Evolutionary conservation across 2,888 invertebrate genomes (phyloP).

Genomic region (Tipula confusa): DNA sequence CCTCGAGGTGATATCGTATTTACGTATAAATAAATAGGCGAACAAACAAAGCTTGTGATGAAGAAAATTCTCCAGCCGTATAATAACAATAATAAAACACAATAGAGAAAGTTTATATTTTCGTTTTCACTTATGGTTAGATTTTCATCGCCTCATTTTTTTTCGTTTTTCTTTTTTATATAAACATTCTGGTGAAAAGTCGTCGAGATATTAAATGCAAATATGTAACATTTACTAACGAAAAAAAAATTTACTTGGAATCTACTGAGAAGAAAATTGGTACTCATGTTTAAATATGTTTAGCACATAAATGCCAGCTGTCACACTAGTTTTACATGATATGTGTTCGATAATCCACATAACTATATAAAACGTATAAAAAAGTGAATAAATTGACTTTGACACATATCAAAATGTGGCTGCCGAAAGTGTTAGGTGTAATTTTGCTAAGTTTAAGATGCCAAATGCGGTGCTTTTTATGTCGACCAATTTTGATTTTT

Average conservation of each 20-base stretch:
- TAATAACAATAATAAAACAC: neutral
- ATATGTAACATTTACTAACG: neutral
- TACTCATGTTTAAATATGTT: neutral
- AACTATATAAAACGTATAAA: too few relatives aligned
- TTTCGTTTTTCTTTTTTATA: neutral
- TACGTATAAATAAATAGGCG: neutral
- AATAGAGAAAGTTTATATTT: neutral
- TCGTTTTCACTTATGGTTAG: neutral
- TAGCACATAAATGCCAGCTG: neutral
- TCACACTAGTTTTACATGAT: neutral
- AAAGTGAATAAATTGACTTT: too few relatives aligned
- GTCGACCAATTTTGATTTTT: too few relatives aligned
- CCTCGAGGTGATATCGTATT: neutral
- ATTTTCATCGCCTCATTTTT: neutral
- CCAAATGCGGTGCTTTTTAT: too few relatives aligned
- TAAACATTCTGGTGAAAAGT: neutral
- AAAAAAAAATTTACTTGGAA: neutral
- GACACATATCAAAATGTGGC: too few relatives aligned
- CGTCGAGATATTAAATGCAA: neutral
- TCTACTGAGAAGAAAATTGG: neutral
- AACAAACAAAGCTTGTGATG: neutral
- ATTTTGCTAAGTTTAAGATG: too few relatives aligned
- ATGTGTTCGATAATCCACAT: too few relatives aligned
- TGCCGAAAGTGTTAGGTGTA: too few relatives aligned
- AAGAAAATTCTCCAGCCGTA: neutral